Evolutionary conservation across 2,888 invertebrate species (phyloP), one percentile per base, ranked within the genome.

Genomic region (Julus scanicus): DNA sequence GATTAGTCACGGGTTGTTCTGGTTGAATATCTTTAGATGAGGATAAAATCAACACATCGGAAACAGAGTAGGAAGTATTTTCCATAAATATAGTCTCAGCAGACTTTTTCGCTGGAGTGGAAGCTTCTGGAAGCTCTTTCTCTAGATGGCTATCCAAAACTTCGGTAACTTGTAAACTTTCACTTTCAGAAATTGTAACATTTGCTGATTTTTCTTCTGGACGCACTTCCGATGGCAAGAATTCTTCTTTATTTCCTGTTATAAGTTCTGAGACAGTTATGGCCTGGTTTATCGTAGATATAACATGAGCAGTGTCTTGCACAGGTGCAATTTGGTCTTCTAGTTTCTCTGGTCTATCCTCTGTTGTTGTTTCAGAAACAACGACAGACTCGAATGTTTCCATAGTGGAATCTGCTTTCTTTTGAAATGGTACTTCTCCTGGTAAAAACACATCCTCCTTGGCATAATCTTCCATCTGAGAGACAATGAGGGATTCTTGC

Each of bases 351-450:
- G 88, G 86, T 37, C 86, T 88, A 29, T 88, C 83, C 40, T 71
- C 87, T 0, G 88, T 40, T n/a, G 49, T 83, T 53, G 84, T 57
- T 88, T 89, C 88, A 15, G 57, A 83, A 15, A 87, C 86, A 8
- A 80, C 83, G n/a, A 89, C 49, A 20, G 88, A 88, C 49, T 89
- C 84, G 17, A 57, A 44, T 8, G 89, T 88, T 53, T 89, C 83
- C 39, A 89, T 83, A 13, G 39, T 84, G 37, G 57, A 71, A 17
- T 88, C 86, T 17, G 89, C 89, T 86, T 88, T 48, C 48, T 86
- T 86, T 80, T 88, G 85, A 17, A 88, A 85, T 0, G 89, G 89
- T 15, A 88, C 20, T 85, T 89, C 88, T 0, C 89, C 89, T 17
- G 85, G 29, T 40, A 80, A 63, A 53, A 89, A 89, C 9, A 44